Evolutionary conservation across 64 coral and sea anemone genomes (phyloP), one percentile per base, ranked within the genome.

Genomic region (Stichodactyla helianthus): DNA sequence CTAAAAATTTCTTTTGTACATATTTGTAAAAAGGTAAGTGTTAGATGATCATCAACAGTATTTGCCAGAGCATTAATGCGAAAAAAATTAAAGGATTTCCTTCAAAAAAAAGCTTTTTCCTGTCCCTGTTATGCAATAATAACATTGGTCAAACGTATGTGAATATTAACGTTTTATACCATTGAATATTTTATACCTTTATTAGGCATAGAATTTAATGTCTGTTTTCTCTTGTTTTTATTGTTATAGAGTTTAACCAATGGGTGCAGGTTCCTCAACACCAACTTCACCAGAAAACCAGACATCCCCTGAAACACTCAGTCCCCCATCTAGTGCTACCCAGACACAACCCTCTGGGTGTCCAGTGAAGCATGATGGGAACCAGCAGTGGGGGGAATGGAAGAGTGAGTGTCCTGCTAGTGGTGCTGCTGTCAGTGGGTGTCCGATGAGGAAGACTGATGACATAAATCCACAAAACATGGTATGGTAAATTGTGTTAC

Each of bases 381-480:
- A 87, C 26, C 88, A 64, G 19, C 76, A 55, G 50, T 59, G 20
- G 59, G 83, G 52, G 23, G 57, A 85, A 60, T 93, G 89, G 61
- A 23, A 82, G 14, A 96, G 94, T 86, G 91, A 96, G 54, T 96
- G 84, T 57, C 94, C 94, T 22, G 59, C 88, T 9, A 91, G 85
- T 92, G 83, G 61, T 1, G 77, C 53, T 10, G 59, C n/a, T 54
- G 84, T 57, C 13, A 85, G 86, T 35, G 84, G 94, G 7, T 87
- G 87, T 87, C 88, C 91, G 16, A 77, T 92, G 28, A 86, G 84
- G 68, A 87, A 68, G 25, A 74, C 68, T 27, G 90, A 92, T 80
- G 87, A 55, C 20, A 54, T 95, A 10, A 84, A 95, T 83, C 93
- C 93, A 7, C 89, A 62, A 9, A 95, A 95, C 79, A 95, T 95